Conservation (phyloP, 2,888 invertebrate genomes). For the Auanema sp. region DNA sequence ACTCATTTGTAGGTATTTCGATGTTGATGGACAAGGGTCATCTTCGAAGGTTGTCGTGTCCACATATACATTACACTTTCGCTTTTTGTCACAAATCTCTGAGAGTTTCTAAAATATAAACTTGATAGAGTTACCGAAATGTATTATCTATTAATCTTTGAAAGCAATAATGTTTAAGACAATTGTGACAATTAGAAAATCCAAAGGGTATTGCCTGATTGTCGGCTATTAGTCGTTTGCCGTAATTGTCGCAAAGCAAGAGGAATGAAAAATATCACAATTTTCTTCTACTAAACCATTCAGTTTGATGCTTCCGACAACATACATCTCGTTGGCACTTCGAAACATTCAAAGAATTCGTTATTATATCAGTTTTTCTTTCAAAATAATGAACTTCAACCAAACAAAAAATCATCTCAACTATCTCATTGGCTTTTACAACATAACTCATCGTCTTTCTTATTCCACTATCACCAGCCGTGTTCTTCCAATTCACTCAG, state of each 20-base stretch:
- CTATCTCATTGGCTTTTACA: too few relatives aligned
- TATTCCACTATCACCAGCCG: neutral
- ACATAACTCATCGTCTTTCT: conserved; percentile 3
- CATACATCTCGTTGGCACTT: too few relatives aligned
- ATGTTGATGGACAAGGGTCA: conserved; percentile 87
- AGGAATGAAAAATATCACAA: too few relatives aligned
- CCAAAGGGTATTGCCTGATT: too few relatives aligned
- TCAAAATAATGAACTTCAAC: conserved; percentile 3
- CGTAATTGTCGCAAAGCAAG: too few relatives aligned
- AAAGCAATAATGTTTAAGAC: too few relatives aligned
- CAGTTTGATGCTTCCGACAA: too few relatives aligned
- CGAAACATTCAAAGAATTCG: neutral
- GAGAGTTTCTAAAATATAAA: conserved; percentile 79
- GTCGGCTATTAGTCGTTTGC: too few relatives aligned
- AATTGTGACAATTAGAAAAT: too few relatives aligned
- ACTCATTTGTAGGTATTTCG: conserved; percentile 90
- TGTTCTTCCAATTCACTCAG: too few relatives aligned
- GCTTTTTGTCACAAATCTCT: conserved; percentile 88
- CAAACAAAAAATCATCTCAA: conserved; percentile 2
- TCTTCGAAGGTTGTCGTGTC: conserved; percentile 81
- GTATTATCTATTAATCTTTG: too few relatives aligned
- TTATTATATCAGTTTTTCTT: conserved; percentile 4
- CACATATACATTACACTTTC: conserved; percentile 86
- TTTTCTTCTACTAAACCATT: too few relatives aligned
- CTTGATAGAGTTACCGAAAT: neutral